Conservation (phyloP, 2,797 vertebrate genomes). For the Avahi laniger region DNA sequence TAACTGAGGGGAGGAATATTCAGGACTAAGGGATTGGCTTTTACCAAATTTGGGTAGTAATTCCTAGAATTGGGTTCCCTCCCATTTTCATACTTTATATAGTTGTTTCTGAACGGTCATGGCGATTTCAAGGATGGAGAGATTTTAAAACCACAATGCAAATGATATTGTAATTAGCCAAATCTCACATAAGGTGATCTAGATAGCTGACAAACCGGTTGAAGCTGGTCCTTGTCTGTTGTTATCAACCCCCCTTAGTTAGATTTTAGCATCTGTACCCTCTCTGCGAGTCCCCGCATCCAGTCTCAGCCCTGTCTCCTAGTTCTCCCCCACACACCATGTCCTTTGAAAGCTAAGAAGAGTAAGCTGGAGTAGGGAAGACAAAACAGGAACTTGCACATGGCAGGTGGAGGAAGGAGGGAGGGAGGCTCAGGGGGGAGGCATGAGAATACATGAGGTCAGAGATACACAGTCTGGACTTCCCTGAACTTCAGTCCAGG, state of each 20-base stretch:
- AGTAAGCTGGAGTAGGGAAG: neutral
- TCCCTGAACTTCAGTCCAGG: neutral
- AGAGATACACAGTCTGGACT: neutral
- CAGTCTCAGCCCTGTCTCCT: no score
- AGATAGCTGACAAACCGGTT: no score
- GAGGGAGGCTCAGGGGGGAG: neutral
- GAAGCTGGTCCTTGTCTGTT: no score
- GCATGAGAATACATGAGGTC: neutral
- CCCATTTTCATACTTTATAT: neutral
- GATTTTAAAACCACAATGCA: neutral
- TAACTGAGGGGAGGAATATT: neutral
- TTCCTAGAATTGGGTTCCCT: neutral
- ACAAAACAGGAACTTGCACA: neutral
- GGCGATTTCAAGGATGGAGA: neutral
- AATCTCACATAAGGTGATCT: no score
- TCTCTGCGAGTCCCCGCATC: no score
- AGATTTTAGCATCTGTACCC: no score
- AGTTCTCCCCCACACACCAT: no score
- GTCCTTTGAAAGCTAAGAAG: constrained; percentile 1
- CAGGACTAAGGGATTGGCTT: neutral
- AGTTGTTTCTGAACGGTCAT: neutral
- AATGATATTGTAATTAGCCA: no score
- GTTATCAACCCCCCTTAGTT: no score
- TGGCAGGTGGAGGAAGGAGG: neutral
- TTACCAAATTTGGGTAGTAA: neutral